Base-by-base conservation (phyloP, 2,113 vertebrate genomes). In the Apistogramma diplotaenia region DNA sequence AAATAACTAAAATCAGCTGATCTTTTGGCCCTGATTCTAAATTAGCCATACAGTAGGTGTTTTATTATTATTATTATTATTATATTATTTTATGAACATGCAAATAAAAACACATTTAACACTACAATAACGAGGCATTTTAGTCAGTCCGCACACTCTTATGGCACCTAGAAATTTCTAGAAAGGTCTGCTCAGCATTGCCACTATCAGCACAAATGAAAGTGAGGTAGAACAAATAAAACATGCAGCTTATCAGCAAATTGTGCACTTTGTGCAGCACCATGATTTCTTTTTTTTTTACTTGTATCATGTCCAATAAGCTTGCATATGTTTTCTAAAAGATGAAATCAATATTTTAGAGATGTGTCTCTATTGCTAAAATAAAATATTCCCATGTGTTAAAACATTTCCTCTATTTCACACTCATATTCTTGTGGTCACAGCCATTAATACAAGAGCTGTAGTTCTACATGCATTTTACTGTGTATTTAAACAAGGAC, bases 201-300 rank as follows among this genome's bases (percentile, higher is more conserved):
- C 23, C 25, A 21, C 70, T 65, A 79, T 85, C 54, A 61, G 25
- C 49, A 11, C 37, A n/a, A 19, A n/a, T 29, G 89, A 90, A 71
- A 27, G 43, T 57, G 46, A 89, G 79, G 67, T 74, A 60, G 77
- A 35, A 54, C 74, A 80, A 77, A 87, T 40, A 60, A 76, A 35
- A 79, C 51, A 67, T 67, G 49, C 3, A 74, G 53, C 58, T 84
- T 83, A 89, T 89, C 88, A 57, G 75, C 49, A 55, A 5, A 58
- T 56, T 15, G 61, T 2, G 19, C 51, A 37, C 76, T 72, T 77
- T 82, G 23, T 76, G 76, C n/a, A 43, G 18, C 9, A 18, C 72
- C 13, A 73, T 72, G 40, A 6, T 4, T 4, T 74, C 25, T 16
- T 74, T 72, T 74, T 31, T 16, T 74, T 72, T 74, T 3, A 5